Evolutionary conservation across 2,888 invertebrate species (phyloP), one percentile per base, ranked within the genome.

Genomic region (Drosophila nigricruria): DNA sequence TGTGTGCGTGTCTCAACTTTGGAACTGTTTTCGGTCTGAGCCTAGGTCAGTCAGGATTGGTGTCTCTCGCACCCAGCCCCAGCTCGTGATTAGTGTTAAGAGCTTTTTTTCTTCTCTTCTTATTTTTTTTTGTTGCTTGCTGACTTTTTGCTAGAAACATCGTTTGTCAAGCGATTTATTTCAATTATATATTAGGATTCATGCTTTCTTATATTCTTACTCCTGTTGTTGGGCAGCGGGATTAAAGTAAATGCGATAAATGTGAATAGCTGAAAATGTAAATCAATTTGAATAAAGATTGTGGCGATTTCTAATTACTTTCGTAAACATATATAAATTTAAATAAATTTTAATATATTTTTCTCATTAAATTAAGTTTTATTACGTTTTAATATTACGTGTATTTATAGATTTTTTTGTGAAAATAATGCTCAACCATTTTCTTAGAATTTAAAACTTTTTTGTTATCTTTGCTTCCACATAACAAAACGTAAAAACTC

Each of bases 161-260:
- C 81, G 77, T 84, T 90, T 87, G 90, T 84, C 82, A 79, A 66
- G 66, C 88, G 82, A 90, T 87, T 88, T 89, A 89, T 88, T 88
- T 90, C 90, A 90, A 89, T 90, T 90, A 84, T 78, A 57, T 66
- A 60, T 52, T 47, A 25, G 54, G 40, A 62, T 70, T 79, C 65
- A 62, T 43, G 61, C 54, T 62, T 64, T 73, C 62, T 73, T 68
- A 62, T 68, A 68, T 56, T 45, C 27, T 32, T 40, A 14, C 6
- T 34, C 3, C 18, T 5, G 25, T 18, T 34, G 14, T 42, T 10
- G 38, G 23, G 16, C 32, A 52, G 16, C n/a, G 5, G n/a, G 64
- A 62, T 65, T 68, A 20, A 47, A 58, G 60, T 27, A 30, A 54
- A 56, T 47, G 18, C 16, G 50, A 36, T 20, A 50, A 34, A 50